Percentiles rank a stretch among this genome's conserved stretches.
These are phyloP conservation scores for Eupithecia insigniata DNA, from an alignment of 2,888 invertebrate species.

Conservation along the genomic window DNA sequence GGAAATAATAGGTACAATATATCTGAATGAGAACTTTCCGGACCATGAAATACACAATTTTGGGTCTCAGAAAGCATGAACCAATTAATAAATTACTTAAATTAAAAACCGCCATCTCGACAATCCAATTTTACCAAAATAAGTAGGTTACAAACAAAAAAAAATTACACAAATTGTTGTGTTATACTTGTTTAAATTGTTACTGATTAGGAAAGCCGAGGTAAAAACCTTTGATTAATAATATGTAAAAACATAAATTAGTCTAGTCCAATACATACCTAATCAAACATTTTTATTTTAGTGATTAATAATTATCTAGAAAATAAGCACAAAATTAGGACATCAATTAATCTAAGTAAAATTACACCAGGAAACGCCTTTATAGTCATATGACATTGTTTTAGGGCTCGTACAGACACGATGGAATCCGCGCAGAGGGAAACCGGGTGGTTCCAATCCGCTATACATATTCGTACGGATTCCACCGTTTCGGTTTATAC, in stretches of 20 bases:
- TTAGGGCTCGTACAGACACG: not conserved
- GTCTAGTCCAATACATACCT: slow-evolving; percentile 3
- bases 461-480: not conserved
- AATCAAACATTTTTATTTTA: not conserved
- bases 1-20: too few relatives aligned
- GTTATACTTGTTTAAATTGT: slow-evolving; percentile 7
- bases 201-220: slow-evolving; percentile 20
- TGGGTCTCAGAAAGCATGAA: not conserved
- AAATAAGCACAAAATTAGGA: not conserved
- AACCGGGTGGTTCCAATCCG: not conserved
- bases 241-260: slow-evolving; percentile 1
- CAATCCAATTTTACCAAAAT: not conserved
- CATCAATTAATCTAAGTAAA: not conserved
- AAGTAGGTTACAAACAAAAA: not conserved
- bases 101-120: not conserved
- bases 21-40: not conserved
- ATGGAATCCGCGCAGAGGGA: not conserved
- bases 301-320: not conserved
- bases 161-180: not conserved
- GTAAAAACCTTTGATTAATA: too few relatives aligned
- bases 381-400: not conserved
- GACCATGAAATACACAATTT: not conserved
- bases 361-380: not conserved
- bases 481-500: not conserved
- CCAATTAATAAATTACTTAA: slow-evolving; percentile 3